phyloP scores from a whole-genome alignment of 2,888 invertebrate genomes.

The Caenorhabditis sinica region DNA sequence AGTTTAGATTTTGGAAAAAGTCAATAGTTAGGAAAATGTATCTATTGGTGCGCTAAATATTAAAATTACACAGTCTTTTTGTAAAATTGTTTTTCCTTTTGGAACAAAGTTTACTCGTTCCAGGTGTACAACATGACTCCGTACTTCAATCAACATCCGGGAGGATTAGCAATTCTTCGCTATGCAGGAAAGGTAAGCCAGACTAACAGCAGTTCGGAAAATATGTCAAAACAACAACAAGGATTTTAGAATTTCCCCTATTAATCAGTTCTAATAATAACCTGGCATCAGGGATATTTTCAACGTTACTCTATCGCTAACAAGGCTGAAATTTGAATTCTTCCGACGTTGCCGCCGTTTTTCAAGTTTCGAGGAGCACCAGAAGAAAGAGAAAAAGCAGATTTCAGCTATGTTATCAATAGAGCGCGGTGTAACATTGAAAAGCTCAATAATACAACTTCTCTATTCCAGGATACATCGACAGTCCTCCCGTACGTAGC shows the following conservation, averaged over 20 bases:
- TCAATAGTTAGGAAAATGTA: no score
- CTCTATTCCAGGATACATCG: slow-evolving; percentile 66
- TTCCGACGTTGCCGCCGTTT: no score
- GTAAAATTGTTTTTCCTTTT: background rate
- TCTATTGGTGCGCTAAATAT: no score
- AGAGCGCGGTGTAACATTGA: no score
- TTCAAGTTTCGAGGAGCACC: no score
- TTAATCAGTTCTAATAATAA: background rate
- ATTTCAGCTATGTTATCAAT: no score
- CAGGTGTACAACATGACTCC: slow-evolving; percentile 77
- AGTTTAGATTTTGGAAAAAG: background rate
- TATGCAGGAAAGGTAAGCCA: slow-evolving; percentile 70
- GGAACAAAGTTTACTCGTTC: background rate
- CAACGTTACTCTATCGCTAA: no score
- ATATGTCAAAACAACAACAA: background rate
- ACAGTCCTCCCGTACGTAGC: slow-evolving; percentile 64
- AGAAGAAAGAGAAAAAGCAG: no score
- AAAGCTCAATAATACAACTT: slow-evolving; percentile 25
- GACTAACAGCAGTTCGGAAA: background rate
- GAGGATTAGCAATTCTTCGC: slow-evolving; percentile 74
- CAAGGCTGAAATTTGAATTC: no score
- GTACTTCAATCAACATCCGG: slow-evolving; percentile 71
- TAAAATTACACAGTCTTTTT: background rate
- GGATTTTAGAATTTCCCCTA: background rate
- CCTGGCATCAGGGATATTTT: no score